Evolutionary conservation across 2,888 invertebrate species (phyloP), one percentile per base, ranked within the genome.

Genomic region (Andrena trimmerana): DNA sequence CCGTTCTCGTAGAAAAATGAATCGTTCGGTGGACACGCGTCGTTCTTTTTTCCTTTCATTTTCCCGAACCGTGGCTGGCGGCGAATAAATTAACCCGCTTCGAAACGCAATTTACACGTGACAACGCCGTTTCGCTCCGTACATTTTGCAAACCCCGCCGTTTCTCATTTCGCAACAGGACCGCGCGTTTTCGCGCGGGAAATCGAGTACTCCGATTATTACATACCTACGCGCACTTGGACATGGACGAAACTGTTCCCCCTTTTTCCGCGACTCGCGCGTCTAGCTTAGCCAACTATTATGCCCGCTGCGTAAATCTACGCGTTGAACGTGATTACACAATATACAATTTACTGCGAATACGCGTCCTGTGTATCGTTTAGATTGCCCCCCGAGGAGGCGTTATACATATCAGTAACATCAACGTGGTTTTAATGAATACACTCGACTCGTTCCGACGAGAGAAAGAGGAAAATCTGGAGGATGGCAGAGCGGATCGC

Each of bases 1-100:
- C 69, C n/a, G 27, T 66, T 80, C 62, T 69, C 75, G 76, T 86
- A 80, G 67, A 78, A 81, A 80, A 78, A 80, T 50, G 48, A 72
- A 78, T 74, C n/a, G 74, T 67, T 48, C 68, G 27, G 66, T 70
- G n/a, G 27, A 13, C 59, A 27, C 31, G 60, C 33, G 24, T 54
- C 20, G 31, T 31, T 27, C 31, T 50, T 10, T n/a, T 1, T 24
- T 24, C 5, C 13, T 31, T 31, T 31, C 13, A 4, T 36, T 5
- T 20, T 4, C 6, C 50, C 33, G 33, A n/a, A 2, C 50, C 2
- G 2, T 24, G 5, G 20, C n/a, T 59, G 10, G 7, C 52, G 27
- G 42, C 27, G 78, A 78, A 75, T 82, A 82, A 82, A 54, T 84
- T 50, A 83, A 79, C 54, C 31, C 24, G 62, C 59, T 57, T 54